Conservation (phyloP, 2,113 vertebrate genomes). For the Lasiurus cinereus region DNA sequence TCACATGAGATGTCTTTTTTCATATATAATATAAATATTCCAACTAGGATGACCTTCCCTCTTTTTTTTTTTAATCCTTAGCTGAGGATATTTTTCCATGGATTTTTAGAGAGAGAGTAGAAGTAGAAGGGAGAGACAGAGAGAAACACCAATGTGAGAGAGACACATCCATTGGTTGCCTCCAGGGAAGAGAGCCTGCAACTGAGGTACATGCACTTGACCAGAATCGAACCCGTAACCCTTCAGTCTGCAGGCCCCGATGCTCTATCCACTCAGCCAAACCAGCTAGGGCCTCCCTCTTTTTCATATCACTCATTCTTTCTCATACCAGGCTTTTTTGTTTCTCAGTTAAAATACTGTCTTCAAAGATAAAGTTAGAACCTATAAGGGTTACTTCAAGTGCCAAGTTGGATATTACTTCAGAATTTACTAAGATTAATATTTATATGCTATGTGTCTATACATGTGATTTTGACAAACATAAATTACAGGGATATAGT, state of each 20-base stretch:
- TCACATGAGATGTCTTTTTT: slow-evolving; percentile 42
- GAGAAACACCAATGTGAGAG: too few species aligned
- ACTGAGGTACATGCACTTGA: too few species aligned
- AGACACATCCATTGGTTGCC: too few species aligned
- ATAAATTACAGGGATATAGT: background rate
- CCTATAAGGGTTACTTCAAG: background rate
- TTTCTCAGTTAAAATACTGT: slow-evolving; percentile 14
- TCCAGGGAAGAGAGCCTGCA: too few species aligned
- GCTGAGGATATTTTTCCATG: too few species aligned
- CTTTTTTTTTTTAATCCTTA: background rate
- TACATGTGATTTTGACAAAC: slow-evolving; percentile 8
- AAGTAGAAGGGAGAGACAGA: too few species aligned
- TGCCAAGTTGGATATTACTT: slow-evolving; percentile 12
- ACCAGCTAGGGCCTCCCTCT: background rate
- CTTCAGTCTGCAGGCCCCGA: too few species aligned
- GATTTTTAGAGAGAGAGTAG: too few species aligned
- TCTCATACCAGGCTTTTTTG: slow-evolving; percentile 23
- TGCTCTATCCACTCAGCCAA: too few species aligned
- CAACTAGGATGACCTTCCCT: background rate
- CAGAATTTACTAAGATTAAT: slow-evolving; percentile 12
- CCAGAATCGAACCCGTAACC: too few species aligned
- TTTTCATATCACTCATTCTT: slow-evolving; percentile 29
- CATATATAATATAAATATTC: background rate
- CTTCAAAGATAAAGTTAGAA: slow-evolving; percentile 53
- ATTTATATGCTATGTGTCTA: background rate